A percentile compares a stretch with the other conserved stretches of the same genome.
Evolutionary conservation across 2,888 invertebrate genomes (phyloP).

Genomic region (Trilocha varians): DNA sequence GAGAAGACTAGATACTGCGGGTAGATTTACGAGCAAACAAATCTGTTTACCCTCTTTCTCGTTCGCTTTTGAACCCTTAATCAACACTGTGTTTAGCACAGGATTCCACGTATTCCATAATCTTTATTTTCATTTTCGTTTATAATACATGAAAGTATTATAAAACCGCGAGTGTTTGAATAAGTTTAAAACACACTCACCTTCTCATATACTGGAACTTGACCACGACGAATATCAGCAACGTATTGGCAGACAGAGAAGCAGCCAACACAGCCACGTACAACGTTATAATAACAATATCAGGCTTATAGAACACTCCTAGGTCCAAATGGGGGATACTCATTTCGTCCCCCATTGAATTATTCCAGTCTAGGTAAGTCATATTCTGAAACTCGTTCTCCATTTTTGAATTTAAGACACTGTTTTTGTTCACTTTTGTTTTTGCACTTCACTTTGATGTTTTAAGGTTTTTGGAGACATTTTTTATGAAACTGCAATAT

Average conservation of each 20-base stretch:
- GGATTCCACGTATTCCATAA: no score
- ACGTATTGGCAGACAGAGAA: conserved; percentile 77
- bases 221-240: conserved; percentile 80
- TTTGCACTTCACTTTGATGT: no score
- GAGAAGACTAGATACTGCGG: no score
- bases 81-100: no score
- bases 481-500: no score
- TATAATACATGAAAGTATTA: no score
- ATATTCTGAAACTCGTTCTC: not conserved
- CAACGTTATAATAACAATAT: conserved; percentile 72
- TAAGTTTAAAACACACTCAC: conserved; percentile 72
- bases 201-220: conserved; percentile 82
- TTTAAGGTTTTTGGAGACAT: no score
- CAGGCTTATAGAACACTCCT: conserved; percentile 55
- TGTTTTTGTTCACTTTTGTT: not conserved
- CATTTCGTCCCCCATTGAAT: conserved; percentile 19
- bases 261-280: conserved; percentile 77
- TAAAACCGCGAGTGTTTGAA: no score
- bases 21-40: no score
- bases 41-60: no score
- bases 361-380: conserved; percentile 3
- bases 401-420: not conserved
- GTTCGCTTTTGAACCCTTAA: no score
- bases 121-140: no score
- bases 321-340: conserved; percentile 37